Evolutionary conservation across 2,113 vertebrate species (phyloP).

Genomic region (Chloropsis hardwickii): DNA sequence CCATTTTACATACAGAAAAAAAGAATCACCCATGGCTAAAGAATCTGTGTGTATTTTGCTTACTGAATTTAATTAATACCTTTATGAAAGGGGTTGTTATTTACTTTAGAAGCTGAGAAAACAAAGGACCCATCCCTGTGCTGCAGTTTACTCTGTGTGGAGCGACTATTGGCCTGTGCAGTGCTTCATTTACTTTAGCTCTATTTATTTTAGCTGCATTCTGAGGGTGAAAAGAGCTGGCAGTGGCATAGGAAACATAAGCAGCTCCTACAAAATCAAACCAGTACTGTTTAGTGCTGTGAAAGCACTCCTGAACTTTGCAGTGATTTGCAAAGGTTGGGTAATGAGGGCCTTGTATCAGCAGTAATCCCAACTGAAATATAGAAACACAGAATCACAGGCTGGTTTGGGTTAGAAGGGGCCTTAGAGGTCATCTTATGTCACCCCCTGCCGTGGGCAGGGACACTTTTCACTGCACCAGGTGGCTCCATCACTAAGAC

Average conservation of each 20-base stretch:
- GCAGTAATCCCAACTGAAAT: neutral
- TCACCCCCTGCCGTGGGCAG: neutral
- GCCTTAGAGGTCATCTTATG: neutral
- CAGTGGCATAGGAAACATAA: neutral
- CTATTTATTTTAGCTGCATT: neutral
- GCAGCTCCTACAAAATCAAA: neutral
- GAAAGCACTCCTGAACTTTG: neutral
- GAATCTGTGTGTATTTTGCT: neutral
- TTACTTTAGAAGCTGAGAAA: slow-evolving; percentile 3
- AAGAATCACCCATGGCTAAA: neutral
- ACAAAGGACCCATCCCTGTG: neutral
- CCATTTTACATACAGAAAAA: neutral
- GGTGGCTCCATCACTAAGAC: neutral
- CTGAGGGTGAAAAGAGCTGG: neutral
- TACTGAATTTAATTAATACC: slow-evolving; percentile 10
- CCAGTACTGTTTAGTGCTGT: neutral
- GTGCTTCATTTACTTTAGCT: neutral
- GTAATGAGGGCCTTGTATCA: neutral
- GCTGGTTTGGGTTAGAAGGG: neutral
- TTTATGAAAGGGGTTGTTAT: neutral
- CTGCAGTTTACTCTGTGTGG: neutral
- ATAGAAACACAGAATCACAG: neutral
- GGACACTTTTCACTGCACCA: neutral
- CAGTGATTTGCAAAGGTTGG: neutral
- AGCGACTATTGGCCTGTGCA: neutral